Percentiles rank a stretch among this genome's conserved stretches.
phyloP scores from a whole-genome alignment of 2,888 invertebrate species.

The Drosophila infuscata region DNA sequence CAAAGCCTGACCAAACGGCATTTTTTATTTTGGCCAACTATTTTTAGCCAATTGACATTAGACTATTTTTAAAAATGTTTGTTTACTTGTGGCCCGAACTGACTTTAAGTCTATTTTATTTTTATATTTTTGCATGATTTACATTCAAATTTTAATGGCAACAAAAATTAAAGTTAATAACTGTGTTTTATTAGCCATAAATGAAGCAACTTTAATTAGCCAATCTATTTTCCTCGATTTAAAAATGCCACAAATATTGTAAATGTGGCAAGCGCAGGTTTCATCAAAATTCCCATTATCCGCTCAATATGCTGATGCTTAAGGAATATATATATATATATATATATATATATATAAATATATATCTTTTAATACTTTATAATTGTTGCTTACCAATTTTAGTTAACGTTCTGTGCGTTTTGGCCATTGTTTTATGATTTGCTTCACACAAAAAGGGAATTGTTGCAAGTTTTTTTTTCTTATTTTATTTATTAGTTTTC shows the following conservation, averaged over 20 bases:
- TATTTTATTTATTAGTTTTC: not conserved
- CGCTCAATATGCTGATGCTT: not conserved
- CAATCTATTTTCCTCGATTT: not conserved
- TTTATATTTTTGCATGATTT: conserved; percentile 30
- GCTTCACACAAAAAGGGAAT: conserved; percentile 31
- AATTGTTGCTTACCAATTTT: not conserved
- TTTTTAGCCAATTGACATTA: conserved; percentile 60
- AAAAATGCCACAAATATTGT: not conserved
- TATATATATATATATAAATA: too few species aligned
- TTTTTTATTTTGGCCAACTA: conserved; percentile 23
- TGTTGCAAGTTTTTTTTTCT: conserved; percentile 15
- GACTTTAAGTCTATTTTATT: conserved; percentile 23
- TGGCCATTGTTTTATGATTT: conserved; percentile 32
- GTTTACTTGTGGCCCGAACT: conserved; percentile 8
- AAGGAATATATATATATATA: not conserved
- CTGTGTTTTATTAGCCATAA: conserved; percentile 12
- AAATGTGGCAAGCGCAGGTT: not conserved
- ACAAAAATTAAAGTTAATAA: conserved; percentile 7
- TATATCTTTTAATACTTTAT: too few species aligned
- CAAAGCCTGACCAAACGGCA: conserved; percentile 35
- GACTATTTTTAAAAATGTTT: conserved; percentile 34
- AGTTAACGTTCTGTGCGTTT: too few species aligned
- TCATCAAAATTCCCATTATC: not conserved
- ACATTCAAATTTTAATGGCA: conserved; percentile 39
- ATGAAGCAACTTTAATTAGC: not conserved